These are phyloP conservation scores for Bradypus variegatus DNA, from an alignment of 2,797 vertebrate genomes.

Conservation along the genomic window DNA sequence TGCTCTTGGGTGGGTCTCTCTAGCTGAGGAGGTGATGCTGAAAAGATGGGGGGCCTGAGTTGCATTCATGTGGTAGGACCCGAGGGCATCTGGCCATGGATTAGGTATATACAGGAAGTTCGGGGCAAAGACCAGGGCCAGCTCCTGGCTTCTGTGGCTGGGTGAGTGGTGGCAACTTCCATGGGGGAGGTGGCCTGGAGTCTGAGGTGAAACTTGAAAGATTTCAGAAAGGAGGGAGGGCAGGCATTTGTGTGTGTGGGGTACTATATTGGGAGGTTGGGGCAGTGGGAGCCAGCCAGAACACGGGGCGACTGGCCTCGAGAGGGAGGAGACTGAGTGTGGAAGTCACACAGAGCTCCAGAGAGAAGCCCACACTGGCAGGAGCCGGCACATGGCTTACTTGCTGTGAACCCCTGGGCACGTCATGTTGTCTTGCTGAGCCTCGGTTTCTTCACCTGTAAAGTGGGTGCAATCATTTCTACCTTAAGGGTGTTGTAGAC, in stretches of 20 bases:
- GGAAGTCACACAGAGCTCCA: background rate
- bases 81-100: too few species aligned
- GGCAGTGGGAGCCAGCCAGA: background rate
- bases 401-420: too few species aligned
- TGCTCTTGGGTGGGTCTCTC: background rate
- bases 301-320: background rate
- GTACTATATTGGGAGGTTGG: background rate
- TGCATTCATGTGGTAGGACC: too few species aligned
- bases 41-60: background rate
- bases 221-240: background rate
- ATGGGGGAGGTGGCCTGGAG: background rate
- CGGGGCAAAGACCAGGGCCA: background rate
- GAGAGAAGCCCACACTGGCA: background rate
- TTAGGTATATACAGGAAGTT: too few species aligned
- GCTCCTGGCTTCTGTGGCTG: background rate
- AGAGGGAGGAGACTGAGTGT: background rate
- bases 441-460: background rate
- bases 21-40: background rate
- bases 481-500: too few species aligned
- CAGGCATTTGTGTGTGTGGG: too few species aligned
- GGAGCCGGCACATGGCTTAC: background rate
- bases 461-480: background rate
- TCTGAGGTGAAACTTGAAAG: background rate
- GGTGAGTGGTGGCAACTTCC: background rate
- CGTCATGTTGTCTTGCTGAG: too few species aligned